Percentiles rank a stretch among this genome's conserved stretches.
phyloP scores from a whole-genome alignment of 2,797 vertebrate species.

The Alosa sapidissima region DNA sequence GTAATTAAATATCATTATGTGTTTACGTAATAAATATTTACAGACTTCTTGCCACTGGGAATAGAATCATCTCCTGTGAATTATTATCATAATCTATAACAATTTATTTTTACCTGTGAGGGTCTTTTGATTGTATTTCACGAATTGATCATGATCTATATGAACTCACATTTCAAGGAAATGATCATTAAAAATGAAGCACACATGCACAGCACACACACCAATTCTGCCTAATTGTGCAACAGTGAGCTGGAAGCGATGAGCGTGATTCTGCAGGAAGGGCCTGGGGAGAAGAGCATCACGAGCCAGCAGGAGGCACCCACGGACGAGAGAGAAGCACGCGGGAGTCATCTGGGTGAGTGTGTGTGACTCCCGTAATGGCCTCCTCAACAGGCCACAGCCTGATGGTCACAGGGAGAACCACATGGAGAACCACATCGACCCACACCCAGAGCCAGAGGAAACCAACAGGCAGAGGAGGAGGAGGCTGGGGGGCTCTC shows the following conservation, averaged over 20 bases:
- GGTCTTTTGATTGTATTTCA: neutral
- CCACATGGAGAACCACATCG: too few species aligned
- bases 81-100: neutral
- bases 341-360: constrained; percentile 65
- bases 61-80: neutral
- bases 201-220: neutral
- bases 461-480: neutral
- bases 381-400: too few species aligned
- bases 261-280: neutral
- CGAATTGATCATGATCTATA: neutral
- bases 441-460: too few species aligned
- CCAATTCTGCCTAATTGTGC: neutral
- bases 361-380: constrained; percentile 62
- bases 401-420: too few species aligned
- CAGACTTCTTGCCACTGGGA: neutral
- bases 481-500: constrained; percentile 1
- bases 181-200: neutral
- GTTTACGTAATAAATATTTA: neutral
- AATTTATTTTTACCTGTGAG: neutral
- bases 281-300: too few species aligned
- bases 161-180: neutral
- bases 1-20: neutral
- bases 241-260: too few species aligned
- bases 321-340: constrained; percentile 53
- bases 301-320: neutral